phyloP scores from a whole-genome alignment of 1,140 invertebrate species.

The Heterodera carotae region DNA sequence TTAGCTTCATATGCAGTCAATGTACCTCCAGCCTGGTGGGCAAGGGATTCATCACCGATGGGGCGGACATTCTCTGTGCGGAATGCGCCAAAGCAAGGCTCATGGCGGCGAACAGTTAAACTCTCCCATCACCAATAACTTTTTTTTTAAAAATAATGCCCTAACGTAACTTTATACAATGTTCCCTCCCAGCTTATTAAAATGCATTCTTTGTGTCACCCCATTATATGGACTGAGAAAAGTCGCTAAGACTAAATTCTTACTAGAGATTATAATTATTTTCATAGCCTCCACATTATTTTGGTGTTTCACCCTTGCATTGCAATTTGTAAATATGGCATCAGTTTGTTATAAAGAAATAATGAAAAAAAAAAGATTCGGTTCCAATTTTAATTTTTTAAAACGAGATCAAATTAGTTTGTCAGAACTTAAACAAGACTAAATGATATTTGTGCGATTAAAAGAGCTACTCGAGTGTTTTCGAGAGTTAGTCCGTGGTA shows the following conservation, averaged over 20 bases:
- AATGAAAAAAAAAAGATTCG: no score
- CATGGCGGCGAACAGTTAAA: slow-evolving; percentile 53
- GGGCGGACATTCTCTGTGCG: slow-evolving; percentile 92
- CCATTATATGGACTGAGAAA: not conserved
- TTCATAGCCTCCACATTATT: no score
- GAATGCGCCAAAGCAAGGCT: slow-evolving; percentile 84
- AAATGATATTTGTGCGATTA: no score
- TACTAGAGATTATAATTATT: no score
- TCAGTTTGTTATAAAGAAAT: no score
- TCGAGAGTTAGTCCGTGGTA: no score
- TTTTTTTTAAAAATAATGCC: slow-evolving; percentile 10
- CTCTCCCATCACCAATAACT: not conserved
- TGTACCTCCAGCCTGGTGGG: slow-evolving; percentile 92
- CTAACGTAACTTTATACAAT: not conserved
- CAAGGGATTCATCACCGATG: slow-evolving; percentile 97
- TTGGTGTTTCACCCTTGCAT: no score
- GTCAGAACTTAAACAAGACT: no score
- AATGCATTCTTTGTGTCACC: not conserved
- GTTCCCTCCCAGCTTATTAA: not conserved
- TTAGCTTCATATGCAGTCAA: slow-evolving; percentile 79
- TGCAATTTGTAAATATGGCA: no score
- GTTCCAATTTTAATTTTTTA: no score
- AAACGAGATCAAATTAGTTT: no score
- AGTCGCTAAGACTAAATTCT: not conserved
- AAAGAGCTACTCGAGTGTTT: no score